Percentiles rank a stretch among this genome's conserved stretches.
Conservation (phyloP, 2,113 vertebrate species). For the Ochotona princeps region DNA sequence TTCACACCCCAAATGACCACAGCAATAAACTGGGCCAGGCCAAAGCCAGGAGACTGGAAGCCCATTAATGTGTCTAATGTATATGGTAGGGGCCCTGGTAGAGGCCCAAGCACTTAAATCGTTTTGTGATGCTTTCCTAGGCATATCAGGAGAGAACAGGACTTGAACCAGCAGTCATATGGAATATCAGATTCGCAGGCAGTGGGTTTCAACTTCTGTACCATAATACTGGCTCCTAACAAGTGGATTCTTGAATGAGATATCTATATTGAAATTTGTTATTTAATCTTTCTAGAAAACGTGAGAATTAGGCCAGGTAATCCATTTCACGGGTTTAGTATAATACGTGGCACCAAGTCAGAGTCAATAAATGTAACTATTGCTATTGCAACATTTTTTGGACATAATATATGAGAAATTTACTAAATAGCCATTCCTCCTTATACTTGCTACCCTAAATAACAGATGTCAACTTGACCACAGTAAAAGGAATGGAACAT, state of each 20-base stretch:
- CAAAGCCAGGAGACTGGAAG: no score
- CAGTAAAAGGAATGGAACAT: background rate
- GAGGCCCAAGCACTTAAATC: no score
- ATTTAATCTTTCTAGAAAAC: constrained; percentile 32
- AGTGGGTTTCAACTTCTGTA: no score
- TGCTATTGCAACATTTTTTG: background rate
- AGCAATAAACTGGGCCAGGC: no score
- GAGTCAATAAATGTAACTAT: constrained; percentile 10
- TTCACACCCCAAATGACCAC: no score
- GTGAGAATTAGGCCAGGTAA: background rate
- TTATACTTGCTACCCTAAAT: background rate
- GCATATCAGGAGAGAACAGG: no score
- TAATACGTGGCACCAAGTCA: background rate
- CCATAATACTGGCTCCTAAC: background rate
- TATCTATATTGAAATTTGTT: background rate
- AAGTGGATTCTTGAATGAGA: background rate
- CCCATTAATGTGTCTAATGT: no score
- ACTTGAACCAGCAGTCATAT: no score
- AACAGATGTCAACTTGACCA: background rate
- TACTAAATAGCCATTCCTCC: background rate
- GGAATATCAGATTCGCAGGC: no score
- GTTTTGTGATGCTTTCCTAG: no score
- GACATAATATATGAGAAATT: constrained; percentile 9
- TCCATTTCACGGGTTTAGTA: background rate
- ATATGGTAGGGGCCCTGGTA: no score